These are phyloP conservation scores for Anastrepha obliqua DNA, from an alignment of 1,140 invertebrate genomes.

Conservation along the genomic window DNA sequence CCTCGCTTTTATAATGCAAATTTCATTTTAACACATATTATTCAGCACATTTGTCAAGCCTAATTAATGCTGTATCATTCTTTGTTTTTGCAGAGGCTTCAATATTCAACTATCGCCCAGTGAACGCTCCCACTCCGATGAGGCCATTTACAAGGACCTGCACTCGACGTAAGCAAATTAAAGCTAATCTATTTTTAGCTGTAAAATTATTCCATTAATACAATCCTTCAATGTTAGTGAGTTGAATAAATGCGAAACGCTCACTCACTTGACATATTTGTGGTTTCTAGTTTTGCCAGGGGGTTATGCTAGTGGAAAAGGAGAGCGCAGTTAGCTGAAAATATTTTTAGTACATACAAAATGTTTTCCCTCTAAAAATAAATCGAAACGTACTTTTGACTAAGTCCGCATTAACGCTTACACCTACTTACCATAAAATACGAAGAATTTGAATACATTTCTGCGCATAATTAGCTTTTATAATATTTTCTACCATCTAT, in stretches of 20 bases:
- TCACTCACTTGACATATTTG: no score
- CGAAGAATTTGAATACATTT: background rate
- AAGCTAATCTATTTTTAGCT: background rate
- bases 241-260: no score
- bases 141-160: conserved; percentile 89
- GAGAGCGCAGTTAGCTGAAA: no score
- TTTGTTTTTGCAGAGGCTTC: conserved; percentile 81
- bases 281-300: no score
- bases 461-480: background rate
- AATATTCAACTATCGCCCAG: conserved; percentile 77
- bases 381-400: background rate
- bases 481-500: background rate
- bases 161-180: conserved; percentile 80
- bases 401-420: background rate
- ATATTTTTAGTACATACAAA: background rate
- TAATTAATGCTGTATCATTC: no score
- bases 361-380: background rate
- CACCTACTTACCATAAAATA: background rate
- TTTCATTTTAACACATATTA: no score
- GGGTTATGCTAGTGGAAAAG: no score
- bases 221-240: no score
- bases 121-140: conserved; percentile 82
- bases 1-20: no score
- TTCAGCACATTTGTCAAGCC: no score
- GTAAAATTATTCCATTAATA: background rate